Conservation (phyloP, 1,140 invertebrate species). For the Platorchestia sp. region DNA sequence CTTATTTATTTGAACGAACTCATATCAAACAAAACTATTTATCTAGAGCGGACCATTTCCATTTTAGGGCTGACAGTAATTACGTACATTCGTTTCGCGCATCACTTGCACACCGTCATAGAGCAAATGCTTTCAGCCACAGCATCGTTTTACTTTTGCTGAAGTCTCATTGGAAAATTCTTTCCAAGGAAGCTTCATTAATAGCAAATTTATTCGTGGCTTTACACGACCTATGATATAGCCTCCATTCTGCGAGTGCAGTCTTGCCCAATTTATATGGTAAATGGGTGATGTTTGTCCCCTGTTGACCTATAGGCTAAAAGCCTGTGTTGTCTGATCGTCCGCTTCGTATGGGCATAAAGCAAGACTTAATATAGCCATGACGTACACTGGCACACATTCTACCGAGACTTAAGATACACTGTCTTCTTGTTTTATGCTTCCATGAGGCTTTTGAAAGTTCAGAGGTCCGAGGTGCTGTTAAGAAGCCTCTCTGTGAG, state of each 20-base stretch:
- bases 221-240: constrained; percentile 35
- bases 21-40: background rate
- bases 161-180: background rate
- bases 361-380: background rate
- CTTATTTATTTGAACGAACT: no score
- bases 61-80: background rate
- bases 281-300: constrained; percentile 31
- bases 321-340: constrained; percentile 41
- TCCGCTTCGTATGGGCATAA: background rate
- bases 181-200: constrained; percentile 12
- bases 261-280: constrained; percentile 50
- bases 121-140: background rate
- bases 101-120: background rate
- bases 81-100: background rate
- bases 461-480: background rate
- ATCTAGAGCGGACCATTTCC: background rate
- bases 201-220: constrained; percentile 1
- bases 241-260: background rate
- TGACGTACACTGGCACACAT: background rate
- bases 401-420: background rate
- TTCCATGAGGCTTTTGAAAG: background rate
- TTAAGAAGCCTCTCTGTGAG: background rate
- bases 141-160: background rate
- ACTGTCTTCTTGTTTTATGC: background rate
- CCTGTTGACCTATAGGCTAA: constrained; percentile 52